phyloP scores from a whole-genome alignment of 1,140 invertebrate genomes.

The Musca vetustissima region DNA sequence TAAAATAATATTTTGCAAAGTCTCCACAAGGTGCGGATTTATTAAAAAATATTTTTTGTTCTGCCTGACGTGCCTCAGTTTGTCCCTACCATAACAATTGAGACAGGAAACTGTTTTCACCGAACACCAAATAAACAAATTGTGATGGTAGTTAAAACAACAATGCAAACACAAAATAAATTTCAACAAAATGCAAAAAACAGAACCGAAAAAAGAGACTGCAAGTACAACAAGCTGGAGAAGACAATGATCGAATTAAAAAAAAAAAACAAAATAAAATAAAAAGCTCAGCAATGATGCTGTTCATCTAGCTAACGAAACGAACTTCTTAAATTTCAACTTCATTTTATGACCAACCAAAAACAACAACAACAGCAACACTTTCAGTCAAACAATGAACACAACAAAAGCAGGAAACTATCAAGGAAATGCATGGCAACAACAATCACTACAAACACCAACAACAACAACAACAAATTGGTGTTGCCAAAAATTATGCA shows the following conservation, averaged over 20 bases:
- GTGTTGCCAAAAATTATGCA: constrained; percentile 23
- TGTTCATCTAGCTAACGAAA: too few relatives aligned
- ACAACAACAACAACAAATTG: constrained; percentile 7
- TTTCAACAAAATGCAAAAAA: constrained; percentile 10
- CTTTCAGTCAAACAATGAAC: background rate
- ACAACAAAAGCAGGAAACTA: background rate
- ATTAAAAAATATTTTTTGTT: too few relatives aligned
- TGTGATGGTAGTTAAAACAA: constrained; percentile 26
- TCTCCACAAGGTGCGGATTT: too few relatives aligned
- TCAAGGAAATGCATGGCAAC: too few relatives aligned
- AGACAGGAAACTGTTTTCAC: constrained; percentile 15
- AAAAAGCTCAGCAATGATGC: too few relatives aligned
- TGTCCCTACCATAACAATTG: constrained; percentile 5
- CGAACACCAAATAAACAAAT: background rate
- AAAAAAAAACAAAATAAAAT: too few relatives aligned
- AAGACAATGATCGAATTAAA: too few relatives aligned
- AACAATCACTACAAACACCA: too few relatives aligned
- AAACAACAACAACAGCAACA: background rate
- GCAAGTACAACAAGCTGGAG: too few relatives aligned
- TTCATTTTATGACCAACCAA: constrained; percentile 10
- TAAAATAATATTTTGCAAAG: too few relatives aligned
- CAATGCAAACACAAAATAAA: constrained; percentile 31
- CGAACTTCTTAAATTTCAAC: constrained; percentile 31
- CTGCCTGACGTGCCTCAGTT: too few relatives aligned
- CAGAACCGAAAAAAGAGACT: background rate